Evolutionary conservation across 2,888 invertebrate species (phyloP).

Genomic region (Torymus tubicola): DNA sequence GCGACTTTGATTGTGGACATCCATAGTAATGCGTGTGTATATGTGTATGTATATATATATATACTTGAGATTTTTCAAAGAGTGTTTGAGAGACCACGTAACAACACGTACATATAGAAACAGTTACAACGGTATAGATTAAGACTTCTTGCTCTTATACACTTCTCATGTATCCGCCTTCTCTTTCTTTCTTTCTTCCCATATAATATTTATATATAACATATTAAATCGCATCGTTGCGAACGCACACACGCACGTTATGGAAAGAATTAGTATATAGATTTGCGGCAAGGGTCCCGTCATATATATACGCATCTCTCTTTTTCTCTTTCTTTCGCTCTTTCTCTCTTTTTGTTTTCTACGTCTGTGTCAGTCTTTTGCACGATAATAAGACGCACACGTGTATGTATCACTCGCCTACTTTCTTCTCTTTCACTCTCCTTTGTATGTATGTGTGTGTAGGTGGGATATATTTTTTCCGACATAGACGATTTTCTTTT

Average conservation of each 20-base stretch:
- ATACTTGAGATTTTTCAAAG: too few species aligned
- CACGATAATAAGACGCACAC: conserved; percentile 55
- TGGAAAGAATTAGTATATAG: not conserved
- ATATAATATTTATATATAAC: conserved; percentile 37
- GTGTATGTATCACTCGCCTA: conserved; percentile 1
- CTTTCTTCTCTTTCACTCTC: not conserved
- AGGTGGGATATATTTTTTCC: too few species aligned
- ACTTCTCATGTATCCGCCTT: too few species aligned
- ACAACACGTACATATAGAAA: conserved; percentile 62
- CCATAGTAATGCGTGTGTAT: too few species aligned
- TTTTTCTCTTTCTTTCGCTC: too few species aligned
- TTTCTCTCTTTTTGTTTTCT: conserved; percentile 51
- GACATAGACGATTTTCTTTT: too few species aligned
- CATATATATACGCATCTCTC: too few species aligned
- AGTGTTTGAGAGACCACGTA: conserved; percentile 35
- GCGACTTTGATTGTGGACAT: too few species aligned
- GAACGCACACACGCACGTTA: not conserved
- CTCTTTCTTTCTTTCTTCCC: conserved; percentile 38
- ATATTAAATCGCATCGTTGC: not conserved
- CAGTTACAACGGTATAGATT: conserved; percentile 69
- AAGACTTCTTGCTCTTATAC: conserved; percentile 60
- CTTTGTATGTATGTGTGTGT: too few species aligned
- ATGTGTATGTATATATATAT: too few species aligned
- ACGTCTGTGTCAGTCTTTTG: conserved; percentile 63
- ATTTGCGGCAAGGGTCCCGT: conserved; percentile 1